A percentile compares a stretch with the other conserved stretches of the same genome.
Conservation (phyloP, 2,113 vertebrate species). For the Gambusia affinis region DNA sequence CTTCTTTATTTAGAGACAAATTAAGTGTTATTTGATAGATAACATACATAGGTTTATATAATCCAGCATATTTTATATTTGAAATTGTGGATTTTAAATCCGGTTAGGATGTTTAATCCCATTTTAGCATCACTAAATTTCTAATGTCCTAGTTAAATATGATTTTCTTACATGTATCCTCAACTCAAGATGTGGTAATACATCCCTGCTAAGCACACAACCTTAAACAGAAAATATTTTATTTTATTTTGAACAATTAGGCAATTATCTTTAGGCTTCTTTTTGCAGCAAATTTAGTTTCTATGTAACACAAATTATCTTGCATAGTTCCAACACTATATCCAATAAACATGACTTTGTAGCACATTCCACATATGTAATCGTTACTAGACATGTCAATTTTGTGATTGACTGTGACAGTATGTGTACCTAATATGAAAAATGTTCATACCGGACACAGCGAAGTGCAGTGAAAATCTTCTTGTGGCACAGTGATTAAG, state of each 20-base stretch:
- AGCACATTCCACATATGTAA: not conserved
- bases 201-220: not conserved
- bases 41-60: not conserved
- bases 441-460: slow-evolving; percentile 29
- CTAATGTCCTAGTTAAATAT: not conserved
- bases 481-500: slow-evolving; percentile 51
- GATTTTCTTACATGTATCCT: not conserved
- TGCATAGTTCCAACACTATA: too few species aligned
- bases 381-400: slow-evolving; percentile 34
- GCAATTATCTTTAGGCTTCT: not conserved
- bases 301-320: not conserved
- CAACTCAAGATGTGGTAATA: not conserved
- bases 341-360: not conserved
- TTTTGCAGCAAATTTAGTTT: slow-evolving; percentile 7
- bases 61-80: not conserved
- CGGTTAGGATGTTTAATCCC: not conserved
- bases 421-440: slow-evolving; percentile 49
- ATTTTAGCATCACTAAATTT: slow-evolving; percentile 5
- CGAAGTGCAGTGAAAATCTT: slow-evolving; percentile 29
- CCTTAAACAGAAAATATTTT: not conserved
- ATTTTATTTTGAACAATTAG: not conserved
- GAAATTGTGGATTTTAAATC: slow-evolving; percentile 3
- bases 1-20: not conserved
- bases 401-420: slow-evolving; percentile 48
- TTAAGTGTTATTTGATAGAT: too few species aligned